Evolutionary conservation across 2,113 vertebrate species (phyloP).

Genomic region (Clarias gariepinus): DNA sequence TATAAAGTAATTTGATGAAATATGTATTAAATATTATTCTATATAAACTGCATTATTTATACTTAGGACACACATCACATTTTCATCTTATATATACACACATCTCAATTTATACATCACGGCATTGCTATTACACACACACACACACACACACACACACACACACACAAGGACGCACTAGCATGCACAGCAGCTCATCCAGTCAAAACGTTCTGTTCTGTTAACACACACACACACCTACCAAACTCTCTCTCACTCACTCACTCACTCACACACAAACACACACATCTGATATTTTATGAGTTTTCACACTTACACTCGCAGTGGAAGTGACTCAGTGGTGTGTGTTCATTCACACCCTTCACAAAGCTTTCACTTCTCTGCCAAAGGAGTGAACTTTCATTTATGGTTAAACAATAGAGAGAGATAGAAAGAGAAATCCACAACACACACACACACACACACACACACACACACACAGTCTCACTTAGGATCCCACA

Average conservation of each 20-base stretch:
- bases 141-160: conserved; percentile 5
- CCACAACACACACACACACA: conserved; percentile 49
- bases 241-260: conserved; percentile 43
- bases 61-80: no score
- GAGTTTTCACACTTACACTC: conserved; percentile 24
- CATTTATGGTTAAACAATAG: conserved; percentile 70
- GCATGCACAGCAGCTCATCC: background rate
- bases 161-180: conserved; percentile 8
- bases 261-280: conserved; percentile 19
- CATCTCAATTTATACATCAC: no score
- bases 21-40: no score
- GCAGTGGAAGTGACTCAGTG: conserved; percentile 29
- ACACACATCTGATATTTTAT: conserved; percentile 27
- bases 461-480: conserved; percentile 5
- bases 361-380: conserved; percentile 37
- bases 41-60: no score
- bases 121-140: background rate
- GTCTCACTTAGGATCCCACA: conserved; percentile 44
- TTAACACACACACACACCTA: conserved; percentile 3
- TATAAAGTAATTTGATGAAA: no score
- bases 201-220: conserved; percentile 4
- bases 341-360: conserved; percentile 41
- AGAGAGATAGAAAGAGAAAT: conserved; percentile 58
- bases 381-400: conserved; percentile 54
- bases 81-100: no score